Evolutionary conservation across 2,888 invertebrate species (phyloP).

Genomic region (Perdita meconis): DNA sequence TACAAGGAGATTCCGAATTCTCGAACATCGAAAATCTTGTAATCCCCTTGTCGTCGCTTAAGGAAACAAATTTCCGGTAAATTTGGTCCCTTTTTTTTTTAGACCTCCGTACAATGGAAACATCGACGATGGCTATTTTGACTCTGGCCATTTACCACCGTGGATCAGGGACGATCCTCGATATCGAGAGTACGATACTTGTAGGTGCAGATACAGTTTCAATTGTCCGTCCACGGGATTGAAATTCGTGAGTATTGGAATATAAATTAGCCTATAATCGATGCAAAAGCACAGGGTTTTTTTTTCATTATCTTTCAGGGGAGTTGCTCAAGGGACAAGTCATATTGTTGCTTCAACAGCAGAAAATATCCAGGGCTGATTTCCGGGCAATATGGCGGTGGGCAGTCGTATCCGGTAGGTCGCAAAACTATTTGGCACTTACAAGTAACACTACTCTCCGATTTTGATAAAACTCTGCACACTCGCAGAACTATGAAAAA

Average conservation of each 20-base stretch:
- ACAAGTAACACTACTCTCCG: too few relatives aligned
- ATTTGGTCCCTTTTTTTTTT: too few relatives aligned
- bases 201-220: constrained; percentile 86
- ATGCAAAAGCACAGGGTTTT: too few relatives aligned
- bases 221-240: constrained; percentile 86
- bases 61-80: too few relatives aligned
- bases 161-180: constrained; percentile 79
- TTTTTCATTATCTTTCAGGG: constrained; percentile 84
- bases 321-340: constrained; percentile 87
- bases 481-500: too few relatives aligned
- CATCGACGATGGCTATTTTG: constrained; percentile 23
- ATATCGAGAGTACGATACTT: constrained; percentile 78
- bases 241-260: constrained; percentile 84
- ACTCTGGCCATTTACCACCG: constrained; percentile 78
- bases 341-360: constrained; percentile 87
- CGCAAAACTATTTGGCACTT: neutral
- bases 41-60: too few relatives aligned
- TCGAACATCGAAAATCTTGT: too few relatives aligned
- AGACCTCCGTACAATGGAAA: constrained; percentile 62
- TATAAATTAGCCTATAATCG: neutral
- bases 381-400: constrained; percentile 60
- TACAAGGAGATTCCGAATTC: too few relatives aligned
- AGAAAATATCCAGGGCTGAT: constrained; percentile 69
- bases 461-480: too few relatives aligned
- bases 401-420: constrained; percentile 68